phyloP scores from a whole-genome alignment of 2,888 invertebrate genomes.

The Disparrhopalites patrizii region DNA sequence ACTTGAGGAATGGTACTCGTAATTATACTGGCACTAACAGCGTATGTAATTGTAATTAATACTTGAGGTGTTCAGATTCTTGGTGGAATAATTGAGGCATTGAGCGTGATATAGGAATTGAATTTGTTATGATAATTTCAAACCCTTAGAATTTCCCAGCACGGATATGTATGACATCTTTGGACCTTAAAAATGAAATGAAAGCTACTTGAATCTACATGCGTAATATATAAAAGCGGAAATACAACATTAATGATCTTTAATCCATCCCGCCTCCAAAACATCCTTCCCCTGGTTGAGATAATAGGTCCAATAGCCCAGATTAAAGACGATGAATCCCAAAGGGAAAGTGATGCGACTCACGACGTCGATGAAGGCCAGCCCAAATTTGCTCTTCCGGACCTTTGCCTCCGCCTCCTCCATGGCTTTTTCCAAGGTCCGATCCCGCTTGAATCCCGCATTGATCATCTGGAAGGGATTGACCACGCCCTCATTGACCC shows the following conservation, averaged over 20 bases:
- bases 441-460: background rate
- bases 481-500: background rate
- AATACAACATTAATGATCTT: too few species aligned
- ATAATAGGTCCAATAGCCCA: constrained; percentile 9
- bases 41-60: too few species aligned
- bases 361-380: background rate
- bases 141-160: too few species aligned
- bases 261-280: background rate
- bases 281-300: background rate
- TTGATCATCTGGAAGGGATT: background rate
- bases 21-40: too few species aligned
- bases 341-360: background rate
- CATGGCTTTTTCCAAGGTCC: background rate
- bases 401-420: background rate
- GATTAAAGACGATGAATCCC: background rate
- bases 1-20: too few species aligned
- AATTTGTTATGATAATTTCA: too few species aligned
- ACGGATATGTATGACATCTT: too few species aligned
- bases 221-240: background rate
- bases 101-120: too few species aligned
- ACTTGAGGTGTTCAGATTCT: too few species aligned
- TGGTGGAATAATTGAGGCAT: too few species aligned
- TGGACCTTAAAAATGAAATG: too few species aligned
- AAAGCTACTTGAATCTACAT: background rate
- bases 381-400: background rate